Conservation (phyloP, 2,888 invertebrate genomes). For the Tetragonisca angustula region DNA sequence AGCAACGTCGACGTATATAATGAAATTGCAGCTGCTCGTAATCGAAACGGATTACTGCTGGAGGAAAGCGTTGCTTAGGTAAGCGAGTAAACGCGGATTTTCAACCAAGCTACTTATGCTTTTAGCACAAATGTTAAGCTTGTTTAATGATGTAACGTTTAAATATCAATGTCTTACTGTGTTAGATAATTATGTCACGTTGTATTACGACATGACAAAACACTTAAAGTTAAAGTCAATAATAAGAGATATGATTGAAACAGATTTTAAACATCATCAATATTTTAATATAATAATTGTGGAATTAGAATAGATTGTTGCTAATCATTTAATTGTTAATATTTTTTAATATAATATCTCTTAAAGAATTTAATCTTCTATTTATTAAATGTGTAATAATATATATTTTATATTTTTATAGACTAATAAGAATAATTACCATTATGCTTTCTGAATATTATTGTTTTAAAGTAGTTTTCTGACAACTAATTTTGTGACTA, state of each 20-base stretch:
- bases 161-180: slow-evolving; percentile 5
- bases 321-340: neutral
- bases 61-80: slow-evolving; percentile 82
- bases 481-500: neutral
- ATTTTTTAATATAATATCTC: neutral
- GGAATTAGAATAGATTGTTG: neutral
- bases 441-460: neutral
- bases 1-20: slow-evolving; percentile 78
- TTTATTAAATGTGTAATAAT: neutral
- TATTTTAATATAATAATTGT: neutral
- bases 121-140: slow-evolving; percentile 46
- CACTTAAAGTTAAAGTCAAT: neutral
- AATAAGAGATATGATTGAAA: neutral
- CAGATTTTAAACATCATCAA: neutral
- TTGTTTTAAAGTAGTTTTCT: neutral
- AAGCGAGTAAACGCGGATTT: slow-evolving; percentile 57
- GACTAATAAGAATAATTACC: neutral
- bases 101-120: slow-evolving; percentile 48
- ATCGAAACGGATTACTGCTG: slow-evolving; percentile 82
- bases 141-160: slow-evolving; percentile 24
- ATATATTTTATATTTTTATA: neutral
- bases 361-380: neutral
- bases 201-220: neutral
- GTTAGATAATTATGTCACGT: neutral
- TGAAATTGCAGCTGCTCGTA: slow-evolving; percentile 82